Evolutionary conservation across 1,140 invertebrate genomes (phyloP), one percentile per base, ranked within the genome.

Genomic region (Papilio helenus): DNA sequence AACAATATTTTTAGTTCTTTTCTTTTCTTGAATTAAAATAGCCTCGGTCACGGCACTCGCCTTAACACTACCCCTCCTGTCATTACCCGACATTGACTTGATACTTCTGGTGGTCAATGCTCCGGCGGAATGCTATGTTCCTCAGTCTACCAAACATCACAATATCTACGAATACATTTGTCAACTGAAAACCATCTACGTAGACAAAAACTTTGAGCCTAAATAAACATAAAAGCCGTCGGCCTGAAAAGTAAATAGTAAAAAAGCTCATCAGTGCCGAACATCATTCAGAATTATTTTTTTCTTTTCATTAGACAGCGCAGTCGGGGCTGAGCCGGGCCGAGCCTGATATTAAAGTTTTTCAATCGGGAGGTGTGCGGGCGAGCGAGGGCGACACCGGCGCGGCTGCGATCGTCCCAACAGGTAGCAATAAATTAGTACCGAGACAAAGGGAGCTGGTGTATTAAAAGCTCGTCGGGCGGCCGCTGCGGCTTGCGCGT

Each of bases 361-460:
- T 77, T 65, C 76, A 77, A 77, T 77, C 26, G 34, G 34, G 55
- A n/a, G 51, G n/a, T 20, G 18, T 9, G 20, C 51, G 51, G 51
- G 7, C 51, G n/a, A 76, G 49, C 49, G 34, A 18, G 16, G 49
- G 29, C 26, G 49, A 23, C 76, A n/a, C 51, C 55, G 26, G 76
- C 55, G 39, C 58, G 61, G 76, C 61, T 18, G 76, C 39, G 76
- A 77, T 77, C 42, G 44, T 76, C 55, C 76, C 55, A 44, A 65
- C 76, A 77, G 76, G 76, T 77, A 77, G 34, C 23, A 77, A 77
- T 77, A 77, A 77, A 77, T 77, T 77, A 77, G 29, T 39, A 58
- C 39, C n/a, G 76, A 44, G 42, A 77, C 76, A 77, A 77, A 44
- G 55, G 76, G 55, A 61, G 76, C 34, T 10, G 65, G 44, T 46